phyloP scores from a whole-genome alignment of 2,888 invertebrate genomes.

The Scaptodrosophila latifasciaeformis region DNA sequence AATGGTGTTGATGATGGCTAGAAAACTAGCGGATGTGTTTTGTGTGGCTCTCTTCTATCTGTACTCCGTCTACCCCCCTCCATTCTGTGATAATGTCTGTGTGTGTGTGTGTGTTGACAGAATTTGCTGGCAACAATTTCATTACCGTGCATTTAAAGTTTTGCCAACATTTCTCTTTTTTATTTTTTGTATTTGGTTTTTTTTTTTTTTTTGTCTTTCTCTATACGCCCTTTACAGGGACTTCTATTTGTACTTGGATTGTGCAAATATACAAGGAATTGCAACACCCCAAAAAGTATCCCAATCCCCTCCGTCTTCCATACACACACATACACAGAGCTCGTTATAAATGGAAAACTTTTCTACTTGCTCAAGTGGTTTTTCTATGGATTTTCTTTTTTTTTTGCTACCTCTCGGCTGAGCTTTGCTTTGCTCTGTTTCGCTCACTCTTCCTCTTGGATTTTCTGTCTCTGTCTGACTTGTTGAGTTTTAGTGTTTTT shows the following conservation, averaged over 20 bases:
- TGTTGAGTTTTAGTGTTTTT: slow-evolving; percentile 21
- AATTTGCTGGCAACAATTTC: slow-evolving; percentile 65
- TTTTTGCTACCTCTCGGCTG: slow-evolving; percentile 26
- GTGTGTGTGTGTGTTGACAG: slow-evolving; percentile 44
- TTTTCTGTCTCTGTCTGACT: slow-evolving; percentile 21
- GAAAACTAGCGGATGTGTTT: slow-evolving; percentile 7
- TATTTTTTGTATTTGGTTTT: too few relatives aligned
- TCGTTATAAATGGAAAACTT: slow-evolving; percentile 69
- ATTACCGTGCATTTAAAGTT: slow-evolving; percentile 69
- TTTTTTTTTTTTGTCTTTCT: background rate
- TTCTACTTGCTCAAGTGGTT: slow-evolving; percentile 67
- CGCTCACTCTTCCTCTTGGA: background rate
- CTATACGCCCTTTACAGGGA: slow-evolving; percentile 1
- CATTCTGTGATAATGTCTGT: slow-evolving; percentile 3
- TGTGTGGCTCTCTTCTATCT: background rate
- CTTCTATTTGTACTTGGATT: slow-evolving; percentile 3
- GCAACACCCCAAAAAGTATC: slow-evolving; percentile 29
- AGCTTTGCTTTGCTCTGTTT: slow-evolving; percentile 22
- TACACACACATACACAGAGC: slow-evolving; percentile 34
- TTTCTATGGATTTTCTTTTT: slow-evolving; percentile 30
- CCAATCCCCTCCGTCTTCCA: slow-evolving; percentile 6
- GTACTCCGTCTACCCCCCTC: background rate
- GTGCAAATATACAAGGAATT: background rate
- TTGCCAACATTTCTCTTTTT: slow-evolving; percentile 45
- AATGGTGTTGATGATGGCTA: slow-evolving; percentile 46